Evolutionary conservation across 2,888 invertebrate genomes (phyloP).

Genomic region (Eudasyphora cyanicolor): DNA sequence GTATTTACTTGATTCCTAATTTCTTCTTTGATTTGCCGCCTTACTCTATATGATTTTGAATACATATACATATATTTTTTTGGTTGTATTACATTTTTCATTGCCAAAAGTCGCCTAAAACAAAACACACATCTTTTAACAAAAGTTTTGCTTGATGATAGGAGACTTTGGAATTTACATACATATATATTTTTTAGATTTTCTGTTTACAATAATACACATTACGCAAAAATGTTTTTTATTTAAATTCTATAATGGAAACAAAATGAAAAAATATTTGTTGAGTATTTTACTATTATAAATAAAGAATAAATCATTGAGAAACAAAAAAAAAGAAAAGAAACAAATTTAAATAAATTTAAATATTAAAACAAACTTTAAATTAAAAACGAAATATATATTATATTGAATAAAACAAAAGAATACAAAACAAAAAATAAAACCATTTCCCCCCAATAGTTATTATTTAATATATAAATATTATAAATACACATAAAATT

Average conservation of each 20-base stretch:
- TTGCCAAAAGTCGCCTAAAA: background rate
- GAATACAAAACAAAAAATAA: slow-evolving; percentile 59
- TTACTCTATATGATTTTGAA: background rate
- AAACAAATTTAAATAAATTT: slow-evolving; percentile 53
- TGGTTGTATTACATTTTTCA: background rate
- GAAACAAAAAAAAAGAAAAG: slow-evolving; percentile 62
- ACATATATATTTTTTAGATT: background rate
- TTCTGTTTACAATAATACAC: too few relatives aligned
- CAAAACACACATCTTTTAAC: too few relatives aligned
- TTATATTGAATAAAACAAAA: slow-evolving; percentile 53
- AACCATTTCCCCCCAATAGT: slow-evolving; percentile 68
- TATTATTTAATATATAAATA: slow-evolving; percentile 69
- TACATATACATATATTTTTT: background rate
- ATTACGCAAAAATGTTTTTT: too few relatives aligned
- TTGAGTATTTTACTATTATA: slow-evolving; percentile 78
- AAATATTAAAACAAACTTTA: slow-evolving; percentile 68
- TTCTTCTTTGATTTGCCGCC: background rate
- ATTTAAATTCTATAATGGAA: slow-evolving; percentile 53
- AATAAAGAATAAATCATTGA: slow-evolving; percentile 65
- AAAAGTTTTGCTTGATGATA: background rate
- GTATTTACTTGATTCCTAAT: slow-evolving; percentile 3
- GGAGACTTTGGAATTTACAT: background rate
- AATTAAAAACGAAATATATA: slow-evolving; percentile 38
- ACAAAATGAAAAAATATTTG: slow-evolving; percentile 74
- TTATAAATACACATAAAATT: slow-evolving; percentile 53